These are phyloP conservation scores for Chrysolina oricalcia DNA, from an alignment of 2,888 invertebrate genomes.

Conservation along the genomic window DNA sequence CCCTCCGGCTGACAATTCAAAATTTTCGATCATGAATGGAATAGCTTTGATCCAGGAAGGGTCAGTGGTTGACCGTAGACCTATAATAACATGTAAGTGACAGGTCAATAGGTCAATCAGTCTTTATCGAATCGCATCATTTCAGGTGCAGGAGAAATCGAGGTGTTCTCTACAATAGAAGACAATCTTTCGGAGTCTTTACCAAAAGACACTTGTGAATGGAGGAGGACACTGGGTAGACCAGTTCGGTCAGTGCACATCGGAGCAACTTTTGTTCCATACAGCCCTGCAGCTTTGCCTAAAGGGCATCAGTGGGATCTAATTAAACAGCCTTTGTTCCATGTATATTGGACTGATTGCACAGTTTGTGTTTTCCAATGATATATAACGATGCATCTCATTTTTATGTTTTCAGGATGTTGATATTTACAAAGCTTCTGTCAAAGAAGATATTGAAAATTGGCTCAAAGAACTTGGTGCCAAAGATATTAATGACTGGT, in stretches of 20 bases:
- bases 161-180: conserved; percentile 88
- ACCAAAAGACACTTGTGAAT: conserved; percentile 91
- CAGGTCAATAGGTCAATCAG: not conserved
- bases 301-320: conserved; percentile 83
- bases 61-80: conserved; percentile 80
- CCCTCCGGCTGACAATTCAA: conserved; percentile 63
- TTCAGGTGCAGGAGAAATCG: conserved; percentile 85
- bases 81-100: conserved; percentile 82
- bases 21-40: conserved; percentile 76
- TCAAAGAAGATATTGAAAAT: conserved; percentile 91
- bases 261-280: conserved; percentile 87
- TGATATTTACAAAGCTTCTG: conserved; percentile 89
- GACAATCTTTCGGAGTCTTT: conserved; percentile 85
- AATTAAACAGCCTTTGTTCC: conserved; percentile 91
- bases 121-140: conserved; percentile 23
- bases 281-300: conserved; percentile 83
- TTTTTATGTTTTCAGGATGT: conserved; percentile 80
- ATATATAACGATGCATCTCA: not conserved
- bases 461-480: conserved; percentile 89
- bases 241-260: conserved; percentile 89
- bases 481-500: conserved; percentile 90
- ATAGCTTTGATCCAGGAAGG: conserved; percentile 74
- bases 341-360: conserved; percentile 97
- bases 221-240: conserved; percentile 92
- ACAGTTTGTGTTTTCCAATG: conserved; percentile 76